Conservation (phyloP, 2,888 invertebrate genomes). For the Gastrophysa polygoni region DNA sequence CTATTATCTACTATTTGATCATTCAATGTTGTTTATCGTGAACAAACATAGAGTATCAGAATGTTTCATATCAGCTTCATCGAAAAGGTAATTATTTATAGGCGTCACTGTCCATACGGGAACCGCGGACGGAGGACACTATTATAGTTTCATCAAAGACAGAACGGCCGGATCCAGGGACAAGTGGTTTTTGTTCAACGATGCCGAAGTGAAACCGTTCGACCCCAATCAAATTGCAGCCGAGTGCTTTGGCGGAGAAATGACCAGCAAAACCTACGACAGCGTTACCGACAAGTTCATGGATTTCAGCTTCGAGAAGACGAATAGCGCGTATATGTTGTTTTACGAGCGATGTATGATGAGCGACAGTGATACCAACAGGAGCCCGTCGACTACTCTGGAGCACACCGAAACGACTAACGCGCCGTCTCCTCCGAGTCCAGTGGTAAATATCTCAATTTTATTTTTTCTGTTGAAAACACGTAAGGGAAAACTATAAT, state of each 20-base stretch:
- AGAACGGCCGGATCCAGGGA: slow-evolving; percentile 75
- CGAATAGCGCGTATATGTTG: slow-evolving; percentile 96
- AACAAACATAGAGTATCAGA: too few species aligned
- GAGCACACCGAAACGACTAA: slow-evolving; percentile 43
- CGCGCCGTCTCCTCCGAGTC: slow-evolving; percentile 29
- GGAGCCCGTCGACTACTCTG: slow-evolving; percentile 49
- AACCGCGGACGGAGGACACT: slow-evolving; percentile 97
- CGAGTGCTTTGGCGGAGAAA: slow-evolving; percentile 97
- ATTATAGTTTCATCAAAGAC: slow-evolving; percentile 94
- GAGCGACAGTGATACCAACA: slow-evolving; percentile 7
- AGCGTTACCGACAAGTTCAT: slow-evolving; percentile 96
- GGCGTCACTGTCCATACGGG: slow-evolving; percentile 96
- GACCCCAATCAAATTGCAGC: slow-evolving; percentile 94
- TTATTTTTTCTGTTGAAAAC: too few species aligned
- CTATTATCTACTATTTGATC: too few species aligned
- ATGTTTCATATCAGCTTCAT: too few species aligned
- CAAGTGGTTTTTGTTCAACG: slow-evolving; percentile 92
- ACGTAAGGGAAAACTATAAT: too few species aligned
- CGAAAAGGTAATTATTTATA: neutral
- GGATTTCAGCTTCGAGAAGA: slow-evolving; percentile 97
- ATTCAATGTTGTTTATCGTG: too few species aligned
- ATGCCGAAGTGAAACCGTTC: slow-evolving; percentile 93
- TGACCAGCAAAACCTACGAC: slow-evolving; percentile 97
- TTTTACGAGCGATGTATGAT: slow-evolving; percentile 85
- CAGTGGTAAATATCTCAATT: slow-evolving; percentile 18